Evolutionary conservation across 2,888 invertebrate genomes (phyloP).

Genomic region (Silvanus unidentatus): DNA sequence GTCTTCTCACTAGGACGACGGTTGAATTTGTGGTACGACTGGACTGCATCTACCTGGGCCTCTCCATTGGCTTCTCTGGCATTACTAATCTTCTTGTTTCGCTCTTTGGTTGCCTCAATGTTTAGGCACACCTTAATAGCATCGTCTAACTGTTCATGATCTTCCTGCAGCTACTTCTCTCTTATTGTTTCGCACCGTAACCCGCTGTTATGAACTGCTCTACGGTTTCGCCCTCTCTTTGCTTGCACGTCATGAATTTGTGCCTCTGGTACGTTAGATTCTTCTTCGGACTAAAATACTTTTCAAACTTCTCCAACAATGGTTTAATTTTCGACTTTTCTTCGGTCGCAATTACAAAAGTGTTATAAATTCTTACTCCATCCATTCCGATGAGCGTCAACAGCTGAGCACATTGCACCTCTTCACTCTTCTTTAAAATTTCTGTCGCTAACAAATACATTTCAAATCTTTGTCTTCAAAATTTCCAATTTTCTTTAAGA

Average conservation of each 20-base stretch:
- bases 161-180: conserved; percentile 17
- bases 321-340: conserved; percentile 11
- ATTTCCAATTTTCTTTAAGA: conserved; percentile 13
- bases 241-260: conserved; percentile 13
- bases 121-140: conserved; percentile 13
- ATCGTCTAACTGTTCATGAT: conserved; percentile 10
- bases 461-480: conserved; percentile 15
- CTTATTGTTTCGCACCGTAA: conserved; percentile 9
- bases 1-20: not conserved
- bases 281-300: conserved; percentile 10
- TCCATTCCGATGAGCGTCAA: conserved; percentile 16
- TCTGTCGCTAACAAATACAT: conserved; percentile 17
- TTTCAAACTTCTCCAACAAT: conserved; percentile 10
- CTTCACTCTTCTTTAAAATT: conserved; percentile 8
- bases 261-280: conserved; percentile 15
- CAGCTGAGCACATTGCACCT: conserved; percentile 11
- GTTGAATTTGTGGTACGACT: not conserved
- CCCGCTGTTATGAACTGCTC: conserved; percentile 12
- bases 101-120: conserved; percentile 10
- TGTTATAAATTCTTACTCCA: conserved; percentile 16
- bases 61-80: not conserved
- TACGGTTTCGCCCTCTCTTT: conserved; percentile 10
- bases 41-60: not conserved
- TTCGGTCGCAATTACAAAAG: conserved; percentile 9
- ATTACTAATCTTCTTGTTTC: not conserved